Conservation (phyloP, 2,888 invertebrate genomes). For the Thecocarcelia acutangulata region DNA sequence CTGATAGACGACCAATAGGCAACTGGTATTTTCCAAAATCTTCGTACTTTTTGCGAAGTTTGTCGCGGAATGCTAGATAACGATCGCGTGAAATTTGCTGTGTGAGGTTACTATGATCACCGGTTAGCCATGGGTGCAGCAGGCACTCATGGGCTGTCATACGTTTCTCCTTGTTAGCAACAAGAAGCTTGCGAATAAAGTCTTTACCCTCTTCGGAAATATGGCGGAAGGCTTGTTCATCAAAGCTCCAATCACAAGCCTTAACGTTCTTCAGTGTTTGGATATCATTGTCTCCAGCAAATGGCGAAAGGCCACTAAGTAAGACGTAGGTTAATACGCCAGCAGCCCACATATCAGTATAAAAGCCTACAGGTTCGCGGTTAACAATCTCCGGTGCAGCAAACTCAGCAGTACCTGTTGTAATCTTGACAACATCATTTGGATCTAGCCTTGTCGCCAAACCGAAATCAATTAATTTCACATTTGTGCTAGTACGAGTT, state of each 20-base stretch:
- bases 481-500: conserved; percentile 95
- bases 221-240: conserved; percentile 95
- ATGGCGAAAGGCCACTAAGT: conserved; percentile 98
- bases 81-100: conserved; percentile 91
- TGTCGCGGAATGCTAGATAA: conserved; percentile 93
- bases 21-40: conserved; percentile 92
- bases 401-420: conserved; percentile 99
- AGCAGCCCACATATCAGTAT: conserved; percentile 99
- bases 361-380: conserved; percentile 99
- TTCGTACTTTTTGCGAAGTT: conserved; percentile 91
- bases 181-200: conserved; percentile 95
- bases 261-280: conserved; percentile 99
- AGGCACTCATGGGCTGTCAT: conserved; percentile 99
- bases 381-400: conserved; percentile 99
- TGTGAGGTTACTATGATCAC: conserved; percentile 89
- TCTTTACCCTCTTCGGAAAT: conserved; percentile 99
- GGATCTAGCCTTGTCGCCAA: conserved; percentile 98
- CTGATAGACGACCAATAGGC: conserved; percentile 97
- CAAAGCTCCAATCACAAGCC: conserved; percentile 99
- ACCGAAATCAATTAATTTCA: conserved; percentile 99
- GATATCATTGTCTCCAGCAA: conserved; percentile 99
- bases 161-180: conserved; percentile 97
- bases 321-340: conserved; percentile 99
- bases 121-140: conserved; percentile 96
- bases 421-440: conserved; percentile 98